Percentiles rank a stretch among this genome's conserved stretches.
Evolutionary conservation across 2,113 vertebrate species (phyloP).

Genomic region (Myiopsitta monachus): DNA sequence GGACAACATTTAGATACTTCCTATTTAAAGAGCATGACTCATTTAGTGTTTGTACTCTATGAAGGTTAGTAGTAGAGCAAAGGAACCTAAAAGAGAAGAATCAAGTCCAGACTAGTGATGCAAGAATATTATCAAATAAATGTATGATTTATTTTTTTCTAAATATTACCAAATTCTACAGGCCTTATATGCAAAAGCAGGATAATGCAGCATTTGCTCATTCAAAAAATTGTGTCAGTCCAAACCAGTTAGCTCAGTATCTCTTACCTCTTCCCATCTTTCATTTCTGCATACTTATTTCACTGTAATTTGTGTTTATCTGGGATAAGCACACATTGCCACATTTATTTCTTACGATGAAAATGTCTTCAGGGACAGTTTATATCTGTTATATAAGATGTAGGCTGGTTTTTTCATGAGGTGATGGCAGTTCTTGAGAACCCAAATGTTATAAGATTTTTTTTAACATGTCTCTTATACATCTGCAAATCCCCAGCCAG

Average conservation of each 20-base stretch:
- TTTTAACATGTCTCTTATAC: neutral
- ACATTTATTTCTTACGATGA: neutral
- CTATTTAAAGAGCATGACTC: neutral
- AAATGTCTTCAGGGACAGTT: neutral
- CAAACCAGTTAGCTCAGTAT: neutral
- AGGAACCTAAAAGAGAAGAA: neutral
- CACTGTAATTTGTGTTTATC: neutral
- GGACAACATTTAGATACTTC: neutral
- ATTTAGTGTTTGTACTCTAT: neutral
- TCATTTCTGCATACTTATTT: neutral
- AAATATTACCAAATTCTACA: neutral
- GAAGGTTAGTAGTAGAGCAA: neutral
- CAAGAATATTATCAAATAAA: neutral
- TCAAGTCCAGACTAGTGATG: neutral
- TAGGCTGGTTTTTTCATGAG: neutral
- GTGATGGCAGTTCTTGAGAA: neutral
- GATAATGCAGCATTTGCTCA: neutral
- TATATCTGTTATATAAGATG: neutral
- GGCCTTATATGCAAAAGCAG: neutral
- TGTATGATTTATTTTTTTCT: neutral
- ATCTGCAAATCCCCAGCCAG: neutral
- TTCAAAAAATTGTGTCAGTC: neutral
- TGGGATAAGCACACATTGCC: neutral
- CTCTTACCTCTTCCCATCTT: neutral
- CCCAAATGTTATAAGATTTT: neutral